phyloP scores from a whole-genome alignment of 2,888 invertebrate species.

The Aphrophora alni region DNA sequence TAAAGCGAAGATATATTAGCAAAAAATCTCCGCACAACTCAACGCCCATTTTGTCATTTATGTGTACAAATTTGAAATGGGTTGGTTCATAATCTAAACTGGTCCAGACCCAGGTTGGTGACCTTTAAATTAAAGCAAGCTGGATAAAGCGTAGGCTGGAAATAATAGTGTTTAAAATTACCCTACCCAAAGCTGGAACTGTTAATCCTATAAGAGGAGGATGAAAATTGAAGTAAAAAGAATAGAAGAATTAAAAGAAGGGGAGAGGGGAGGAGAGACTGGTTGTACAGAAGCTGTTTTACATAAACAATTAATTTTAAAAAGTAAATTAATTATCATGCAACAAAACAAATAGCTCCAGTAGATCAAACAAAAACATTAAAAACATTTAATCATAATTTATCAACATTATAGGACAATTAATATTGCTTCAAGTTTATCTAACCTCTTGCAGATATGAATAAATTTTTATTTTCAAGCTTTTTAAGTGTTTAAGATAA shows the following conservation, averaged over 20 bases:
- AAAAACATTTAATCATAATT: too few relatives aligned
- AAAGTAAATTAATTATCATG: background rate
- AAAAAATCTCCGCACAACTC: background rate
- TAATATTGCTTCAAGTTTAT: too few relatives aligned
- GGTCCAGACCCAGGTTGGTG: background rate
- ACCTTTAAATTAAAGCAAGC: background rate
- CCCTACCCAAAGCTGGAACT: background rate
- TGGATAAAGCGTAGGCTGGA: background rate
- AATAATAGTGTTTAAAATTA: conserved; percentile 3
- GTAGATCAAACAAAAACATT: too few relatives aligned
- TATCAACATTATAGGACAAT: too few relatives aligned
- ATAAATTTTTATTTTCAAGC: too few relatives aligned
- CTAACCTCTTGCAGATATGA: too few relatives aligned
- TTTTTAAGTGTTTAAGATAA: too few relatives aligned
- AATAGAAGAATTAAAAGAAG: too few relatives aligned
- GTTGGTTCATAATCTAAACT: background rate
- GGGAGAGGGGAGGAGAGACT: background rate
- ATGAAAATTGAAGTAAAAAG: background rate
- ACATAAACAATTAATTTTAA: background rate
- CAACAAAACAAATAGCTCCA: background rate
- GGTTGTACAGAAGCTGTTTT: background rate
- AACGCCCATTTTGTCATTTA: background rate
- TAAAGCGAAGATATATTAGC: background rate
- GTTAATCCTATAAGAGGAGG: background rate
- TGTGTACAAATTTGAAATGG: background rate